Percentiles rank a stretch among this genome's conserved stretches.
phyloP scores from a whole-genome alignment of 2,888 invertebrate species.

The Fragum sueziense region DNA sequence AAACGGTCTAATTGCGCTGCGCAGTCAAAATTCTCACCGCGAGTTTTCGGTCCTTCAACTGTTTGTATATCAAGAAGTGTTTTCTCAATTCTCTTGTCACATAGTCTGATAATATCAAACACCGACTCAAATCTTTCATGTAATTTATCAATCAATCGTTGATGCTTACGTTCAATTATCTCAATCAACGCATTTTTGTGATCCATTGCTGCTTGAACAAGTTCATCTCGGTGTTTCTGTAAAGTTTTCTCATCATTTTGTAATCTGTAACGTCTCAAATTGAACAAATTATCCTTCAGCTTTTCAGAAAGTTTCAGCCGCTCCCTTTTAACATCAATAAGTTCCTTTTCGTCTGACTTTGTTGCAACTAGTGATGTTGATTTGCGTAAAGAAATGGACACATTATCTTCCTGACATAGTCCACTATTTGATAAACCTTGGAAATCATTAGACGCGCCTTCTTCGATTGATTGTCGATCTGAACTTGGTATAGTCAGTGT shows the following conservation, averaged over 20 bases:
- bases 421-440: too few relatives aligned
- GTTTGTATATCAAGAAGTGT: neutral
- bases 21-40: neutral
- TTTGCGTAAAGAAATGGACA: too few relatives aligned
- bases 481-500: neutral
- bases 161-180: neutral
- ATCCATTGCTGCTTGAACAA: neutral
- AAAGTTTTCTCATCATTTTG: neutral
- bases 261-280: neutral
- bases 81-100: neutral
- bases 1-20: neutral
- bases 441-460: too few relatives aligned
- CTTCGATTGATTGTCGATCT: too few relatives aligned
- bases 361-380: neutral
- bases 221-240: neutral
- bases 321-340: neutral
- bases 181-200: neutral
- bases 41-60: neutral
- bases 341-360: neutral
- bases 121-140: neutral
- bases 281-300: neutral
- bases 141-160: neutral
- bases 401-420: too few relatives aligned
- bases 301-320: too few relatives aligned
- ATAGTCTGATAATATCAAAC: neutral